Percentiles rank a stretch among this genome's conserved stretches.
phyloP scores from a whole-genome alignment of 2,888 invertebrate species.

The Unio delphinus region DNA sequence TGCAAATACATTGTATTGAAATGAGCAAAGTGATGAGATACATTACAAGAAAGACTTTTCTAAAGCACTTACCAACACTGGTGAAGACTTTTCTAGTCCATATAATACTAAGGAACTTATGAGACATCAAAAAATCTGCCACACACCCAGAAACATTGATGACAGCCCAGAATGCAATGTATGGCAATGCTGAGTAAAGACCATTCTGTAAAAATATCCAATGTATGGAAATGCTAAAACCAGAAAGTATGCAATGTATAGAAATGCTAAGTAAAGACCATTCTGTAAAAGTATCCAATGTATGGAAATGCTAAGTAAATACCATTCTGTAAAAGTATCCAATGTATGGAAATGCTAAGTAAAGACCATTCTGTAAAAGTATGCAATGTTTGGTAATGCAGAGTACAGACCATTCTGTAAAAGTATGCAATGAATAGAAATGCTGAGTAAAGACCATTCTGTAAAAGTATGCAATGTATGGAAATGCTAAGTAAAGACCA shows the following conservation, averaged over 20 bases:
- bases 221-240: neutral
- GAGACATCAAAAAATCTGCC: constrained; percentile 51
- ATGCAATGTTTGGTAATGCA: too few relatives aligned
- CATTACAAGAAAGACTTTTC: too few relatives aligned
- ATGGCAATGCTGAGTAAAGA: constrained; percentile 67
- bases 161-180: constrained; percentile 61
- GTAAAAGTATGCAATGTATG: too few relatives aligned
- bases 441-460: too few relatives aligned
- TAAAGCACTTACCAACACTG: constrained; percentile 46
- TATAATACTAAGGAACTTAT: constrained; percentile 38
- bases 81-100: constrained; percentile 55
- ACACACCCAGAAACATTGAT: constrained; percentile 55
- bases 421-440: too few relatives aligned
- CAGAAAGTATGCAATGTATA: constrained; percentile 60
- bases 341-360: too few relatives aligned
- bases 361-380: too few relatives aligned
- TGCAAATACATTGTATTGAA: too few relatives aligned
- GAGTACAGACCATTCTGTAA: too few relatives aligned
- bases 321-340: constrained; percentile 56
- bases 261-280: constrained; percentile 67
- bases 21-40: too few relatives aligned
- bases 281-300: constrained; percentile 61
- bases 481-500: too few relatives aligned
- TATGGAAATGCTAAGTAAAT: constrained; percentile 64
- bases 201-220: constrained; percentile 62